Conservation (phyloP, 1,140 invertebrate species). For the Philopotamus ludificatus region DNA sequence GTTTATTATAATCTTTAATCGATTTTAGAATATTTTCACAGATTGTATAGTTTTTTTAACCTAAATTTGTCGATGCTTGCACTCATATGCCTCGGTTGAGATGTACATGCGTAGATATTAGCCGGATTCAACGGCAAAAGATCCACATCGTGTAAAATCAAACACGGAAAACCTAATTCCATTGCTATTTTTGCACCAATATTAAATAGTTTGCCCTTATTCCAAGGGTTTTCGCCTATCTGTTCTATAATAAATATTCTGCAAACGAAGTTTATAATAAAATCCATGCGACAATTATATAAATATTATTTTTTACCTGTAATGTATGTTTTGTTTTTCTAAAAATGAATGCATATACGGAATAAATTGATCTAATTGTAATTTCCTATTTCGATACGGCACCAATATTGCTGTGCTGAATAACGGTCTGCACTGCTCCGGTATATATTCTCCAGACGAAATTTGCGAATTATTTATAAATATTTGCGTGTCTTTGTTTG, state of each 20-base stretch:
- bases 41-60: conserved; percentile 41
- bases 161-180: conserved; percentile 69
- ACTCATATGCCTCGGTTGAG: conserved; percentile 81
- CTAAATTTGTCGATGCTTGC: conserved; percentile 82
- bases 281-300: not conserved
- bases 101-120: conserved; percentile 81
- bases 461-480: conserved; percentile 35
- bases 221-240: conserved; percentile 74
- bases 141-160: conserved; percentile 92
- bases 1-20: not conserved
- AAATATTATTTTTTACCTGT: conserved; percentile 52
- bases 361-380: conserved; percentile 78
- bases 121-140: conserved; percentile 80
- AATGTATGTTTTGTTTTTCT: conserved; percentile 81
- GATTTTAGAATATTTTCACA: not conserved
- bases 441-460: conserved; percentile 66
- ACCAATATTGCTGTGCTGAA: conserved; percentile 85
- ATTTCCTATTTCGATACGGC: conserved; percentile 81
- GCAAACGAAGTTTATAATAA: conserved; percentile 31
- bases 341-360: conserved; percentile 90
- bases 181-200: conserved; percentile 76
- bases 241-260: conserved; percentile 91
- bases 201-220: conserved; percentile 90
- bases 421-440: conserved; percentile 68
- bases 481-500: not conserved